phyloP scores from a whole-genome alignment of 2,797 vertebrate species.

The Pristis pectinata region DNA sequence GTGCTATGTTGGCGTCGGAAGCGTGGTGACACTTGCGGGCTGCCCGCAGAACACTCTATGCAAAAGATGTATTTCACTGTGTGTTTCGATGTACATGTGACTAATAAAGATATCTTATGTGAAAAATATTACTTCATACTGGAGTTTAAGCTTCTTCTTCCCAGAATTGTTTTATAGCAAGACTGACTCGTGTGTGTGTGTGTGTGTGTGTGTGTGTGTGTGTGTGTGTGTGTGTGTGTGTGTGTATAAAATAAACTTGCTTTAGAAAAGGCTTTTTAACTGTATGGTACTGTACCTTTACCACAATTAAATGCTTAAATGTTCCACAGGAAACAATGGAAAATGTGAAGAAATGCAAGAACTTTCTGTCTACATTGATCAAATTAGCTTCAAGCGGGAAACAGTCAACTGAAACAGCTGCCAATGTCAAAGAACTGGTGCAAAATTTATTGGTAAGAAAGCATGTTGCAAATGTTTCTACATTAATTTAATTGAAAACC shows the following conservation, averaged over 20 bases:
- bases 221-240: too few relatives aligned
- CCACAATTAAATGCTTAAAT: not conserved
- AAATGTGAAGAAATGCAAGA: constrained; percentile 98
- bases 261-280: not conserved
- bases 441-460: constrained; percentile 86
- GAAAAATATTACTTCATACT: not conserved
- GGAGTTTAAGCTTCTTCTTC: not conserved
- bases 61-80: too few relatives aligned
- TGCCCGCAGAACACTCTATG: too few relatives aligned
- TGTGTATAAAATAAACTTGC: not conserved
- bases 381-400: constrained; percentile 92
- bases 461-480: not conserved
- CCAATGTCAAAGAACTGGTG: constrained; percentile 87
- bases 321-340: constrained; percentile 85
- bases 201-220: too few relatives aligned
- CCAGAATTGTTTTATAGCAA: not conserved
- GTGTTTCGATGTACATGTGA: too few relatives aligned
- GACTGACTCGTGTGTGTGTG: not conserved
- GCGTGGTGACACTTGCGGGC: too few relatives aligned
- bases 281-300: not conserved
- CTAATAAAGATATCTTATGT: too few relatives aligned
- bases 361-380: constrained; percentile 93
- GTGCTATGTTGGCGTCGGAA: too few relatives aligned
- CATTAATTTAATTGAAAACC: not conserved
- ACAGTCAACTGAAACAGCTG: constrained; percentile 85